These are phyloP conservation scores for Odontamblyopus lacepedii DNA, from an alignment of 2,797 vertebrate species.

Conservation along the genomic window DNA sequence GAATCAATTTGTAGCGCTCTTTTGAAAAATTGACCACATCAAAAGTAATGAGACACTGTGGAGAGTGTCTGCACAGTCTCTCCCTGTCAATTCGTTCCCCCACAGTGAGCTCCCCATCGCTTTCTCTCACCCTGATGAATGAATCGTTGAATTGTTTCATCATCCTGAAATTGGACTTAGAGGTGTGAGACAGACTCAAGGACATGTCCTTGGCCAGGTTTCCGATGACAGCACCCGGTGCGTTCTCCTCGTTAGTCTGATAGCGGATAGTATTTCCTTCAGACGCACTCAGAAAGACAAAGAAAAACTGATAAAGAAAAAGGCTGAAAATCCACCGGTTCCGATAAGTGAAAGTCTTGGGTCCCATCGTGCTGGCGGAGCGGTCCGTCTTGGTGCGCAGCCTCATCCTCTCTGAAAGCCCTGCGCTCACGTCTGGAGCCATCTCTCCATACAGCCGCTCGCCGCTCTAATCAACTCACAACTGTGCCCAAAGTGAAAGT, in stretches of 20 bases:
- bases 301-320: conserved; percentile 59
- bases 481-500: conserved; percentile 74
- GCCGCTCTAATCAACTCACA: conserved; percentile 51
- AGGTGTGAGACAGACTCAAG: conserved; percentile 78
- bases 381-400: conserved; percentile 36
- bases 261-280: conserved; percentile 90
- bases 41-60: conserved; percentile 88
- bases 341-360: conserved; percentile 51
- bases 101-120: conserved; percentile 88
- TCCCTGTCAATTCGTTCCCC: conserved; percentile 91
- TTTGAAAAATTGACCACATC: conserved; percentile 93
- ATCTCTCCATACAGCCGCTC: conserved; percentile 60
- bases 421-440: conserved; percentile 50
- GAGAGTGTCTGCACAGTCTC: conserved; percentile 84
- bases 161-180: conserved; percentile 85
- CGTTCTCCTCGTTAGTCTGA: conserved; percentile 89
- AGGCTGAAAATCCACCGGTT: conserved; percentile 69
- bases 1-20: conserved; percentile 90
- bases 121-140: conserved; percentile 88
- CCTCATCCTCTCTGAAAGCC: conserved; percentile 42
- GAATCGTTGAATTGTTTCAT: conserved; percentile 91
- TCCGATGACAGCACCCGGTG: conserved; percentile 90
- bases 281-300: conserved; percentile 58
- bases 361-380: conserved; percentile 52
- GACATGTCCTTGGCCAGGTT: conserved; percentile 91